A percentile compares a stretch with the other conserved stretches of the same genome.
Conservation (phyloP, 2,797 vertebrate genomes). For the Acanthopagrus latus region DNA sequence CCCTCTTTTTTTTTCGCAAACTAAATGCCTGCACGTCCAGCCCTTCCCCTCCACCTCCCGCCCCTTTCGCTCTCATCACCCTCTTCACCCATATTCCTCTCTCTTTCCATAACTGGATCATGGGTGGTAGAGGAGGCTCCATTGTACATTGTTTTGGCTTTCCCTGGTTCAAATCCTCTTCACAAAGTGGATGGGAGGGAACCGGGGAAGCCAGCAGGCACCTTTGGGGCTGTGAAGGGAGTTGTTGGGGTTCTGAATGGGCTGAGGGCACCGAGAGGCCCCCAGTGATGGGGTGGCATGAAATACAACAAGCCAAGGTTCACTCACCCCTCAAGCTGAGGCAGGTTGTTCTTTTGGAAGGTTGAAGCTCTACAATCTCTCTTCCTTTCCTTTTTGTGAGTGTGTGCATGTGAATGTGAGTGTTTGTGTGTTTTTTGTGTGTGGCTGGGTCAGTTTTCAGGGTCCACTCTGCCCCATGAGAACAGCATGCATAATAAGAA, state of each 20-base stretch:
- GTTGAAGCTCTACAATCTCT: slow-evolving; percentile 56
- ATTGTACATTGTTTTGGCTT: slow-evolving; percentile 79
- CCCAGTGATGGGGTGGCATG: slow-evolving; percentile 79
- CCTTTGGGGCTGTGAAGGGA: slow-evolving; percentile 65
- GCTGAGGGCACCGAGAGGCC: slow-evolving; percentile 68
- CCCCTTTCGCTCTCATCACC: slow-evolving; percentile 57
- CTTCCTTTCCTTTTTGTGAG: slow-evolving; percentile 54
- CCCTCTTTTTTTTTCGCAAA: slow-evolving; percentile 54
- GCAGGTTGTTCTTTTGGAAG: slow-evolving; percentile 77
- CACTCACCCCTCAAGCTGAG: slow-evolving; percentile 66
- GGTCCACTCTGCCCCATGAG: slow-evolving; percentile 21
- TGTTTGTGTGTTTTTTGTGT: slow-evolving; percentile 32
- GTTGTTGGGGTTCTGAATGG: slow-evolving; percentile 72
- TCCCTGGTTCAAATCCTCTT: slow-evolving; percentile 76
- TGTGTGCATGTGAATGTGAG: background rate
- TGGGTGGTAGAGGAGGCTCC: slow-evolving; percentile 68
- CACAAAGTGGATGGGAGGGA: slow-evolving; percentile 70
- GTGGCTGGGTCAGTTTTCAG: slow-evolving; percentile 45
- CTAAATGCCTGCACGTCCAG: slow-evolving; percentile 62
- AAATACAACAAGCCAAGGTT: slow-evolving; percentile 82
- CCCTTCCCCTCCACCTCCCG: slow-evolving; percentile 47
- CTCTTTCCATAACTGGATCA: slow-evolving; percentile 78
- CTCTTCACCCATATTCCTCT: slow-evolving; percentile 72
- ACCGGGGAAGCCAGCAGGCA: slow-evolving; percentile 68
- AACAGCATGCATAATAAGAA: slow-evolving; percentile 16